phyloP scores from a whole-genome alignment of 2,888 invertebrate genomes.

The Caenorhabditis sp. region DNA sequence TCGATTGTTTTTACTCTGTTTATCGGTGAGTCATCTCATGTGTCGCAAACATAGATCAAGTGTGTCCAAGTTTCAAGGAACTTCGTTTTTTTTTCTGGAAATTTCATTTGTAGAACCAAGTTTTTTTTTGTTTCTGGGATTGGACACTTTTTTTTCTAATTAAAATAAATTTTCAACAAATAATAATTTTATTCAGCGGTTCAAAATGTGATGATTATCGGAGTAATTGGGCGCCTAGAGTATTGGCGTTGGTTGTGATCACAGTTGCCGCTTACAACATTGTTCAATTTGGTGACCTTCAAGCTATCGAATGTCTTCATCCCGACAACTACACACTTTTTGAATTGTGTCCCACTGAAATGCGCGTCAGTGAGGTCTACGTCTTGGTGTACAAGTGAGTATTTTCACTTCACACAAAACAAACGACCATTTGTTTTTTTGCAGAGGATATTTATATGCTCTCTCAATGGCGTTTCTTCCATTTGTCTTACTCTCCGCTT shows the following conservation, averaged over 20 bases:
- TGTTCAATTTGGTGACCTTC: constrained; percentile 60
- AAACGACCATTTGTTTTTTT: constrained; percentile 4
- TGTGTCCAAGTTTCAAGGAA: too few species aligned
- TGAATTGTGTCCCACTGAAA: constrained; percentile 65
- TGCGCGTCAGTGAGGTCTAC: constrained; percentile 58
- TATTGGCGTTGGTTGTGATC: constrained; percentile 51
- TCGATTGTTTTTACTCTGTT: constrained; percentile 62
- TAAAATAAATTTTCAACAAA: not conserved
- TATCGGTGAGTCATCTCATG: constrained; percentile 42
- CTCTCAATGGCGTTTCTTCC: constrained; percentile 62
- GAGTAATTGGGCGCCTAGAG: constrained; percentile 48
- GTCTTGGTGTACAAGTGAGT: constrained; percentile 61
- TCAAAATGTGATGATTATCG: constrained; percentile 29
- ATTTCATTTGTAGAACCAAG: too few species aligned
- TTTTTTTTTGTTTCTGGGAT: too few species aligned
- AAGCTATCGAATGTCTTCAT: constrained; percentile 54
- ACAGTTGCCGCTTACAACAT: constrained; percentile 57
- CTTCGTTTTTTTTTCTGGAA: too few species aligned
- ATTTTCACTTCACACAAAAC: not conserved
- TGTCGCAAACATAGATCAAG: too few species aligned
- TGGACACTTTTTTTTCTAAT: too few species aligned
- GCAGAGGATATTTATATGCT: constrained; percentile 64
- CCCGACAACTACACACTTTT: constrained; percentile 47
- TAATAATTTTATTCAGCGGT: constrained; percentile 18
- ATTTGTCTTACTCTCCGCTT: constrained; percentile 54